These are phyloP conservation scores for Odontamblyopus rebecca DNA, from an alignment of 2,797 vertebrate genomes.

Conservation along the genomic window DNA sequence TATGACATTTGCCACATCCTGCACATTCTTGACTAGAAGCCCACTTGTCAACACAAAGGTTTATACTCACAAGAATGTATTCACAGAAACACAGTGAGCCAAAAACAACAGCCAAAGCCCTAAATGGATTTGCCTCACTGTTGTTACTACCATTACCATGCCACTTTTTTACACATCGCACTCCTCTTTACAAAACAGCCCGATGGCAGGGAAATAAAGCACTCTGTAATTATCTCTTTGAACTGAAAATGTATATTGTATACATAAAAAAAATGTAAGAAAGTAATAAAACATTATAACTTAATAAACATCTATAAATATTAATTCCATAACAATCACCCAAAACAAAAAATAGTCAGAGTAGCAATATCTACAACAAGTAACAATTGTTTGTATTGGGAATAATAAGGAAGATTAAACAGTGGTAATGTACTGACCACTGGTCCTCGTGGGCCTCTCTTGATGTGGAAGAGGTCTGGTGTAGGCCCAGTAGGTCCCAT, in stretches of 20 bases:
- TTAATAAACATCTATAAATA: conserved; percentile 6
- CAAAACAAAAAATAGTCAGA: conserved; percentile 2
- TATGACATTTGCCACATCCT: conserved; percentile 47
- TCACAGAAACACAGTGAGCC: conserved; percentile 42
- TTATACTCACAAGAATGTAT: conserved; percentile 41
- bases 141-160: conserved; percentile 55
- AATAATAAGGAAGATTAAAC: conserved; percentile 1
- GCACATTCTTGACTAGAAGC: conserved; percentile 57
- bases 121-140: conserved; percentile 53
- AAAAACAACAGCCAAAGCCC: conserved; percentile 68
- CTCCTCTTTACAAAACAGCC: conserved; percentile 12
- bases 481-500: conserved; percentile 96
- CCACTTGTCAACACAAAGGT: conserved; percentile 45
- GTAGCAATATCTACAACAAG: background rate
- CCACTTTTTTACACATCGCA: conserved; percentile 46
- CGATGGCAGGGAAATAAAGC: conserved; percentile 5
- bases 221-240: conserved; percentile 11
- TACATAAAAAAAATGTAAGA: background rate
- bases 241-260: conserved; percentile 1
- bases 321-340: background rate
- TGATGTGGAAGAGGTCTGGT: conserved; percentile 91
- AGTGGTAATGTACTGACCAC: conserved; percentile 82
- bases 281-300: conserved; percentile 7
- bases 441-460: conserved; percentile 90
- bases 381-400: background rate